Base-by-base conservation (phyloP, 2,888 invertebrate species). In the Hirtodrosophila confusa region DNA sequence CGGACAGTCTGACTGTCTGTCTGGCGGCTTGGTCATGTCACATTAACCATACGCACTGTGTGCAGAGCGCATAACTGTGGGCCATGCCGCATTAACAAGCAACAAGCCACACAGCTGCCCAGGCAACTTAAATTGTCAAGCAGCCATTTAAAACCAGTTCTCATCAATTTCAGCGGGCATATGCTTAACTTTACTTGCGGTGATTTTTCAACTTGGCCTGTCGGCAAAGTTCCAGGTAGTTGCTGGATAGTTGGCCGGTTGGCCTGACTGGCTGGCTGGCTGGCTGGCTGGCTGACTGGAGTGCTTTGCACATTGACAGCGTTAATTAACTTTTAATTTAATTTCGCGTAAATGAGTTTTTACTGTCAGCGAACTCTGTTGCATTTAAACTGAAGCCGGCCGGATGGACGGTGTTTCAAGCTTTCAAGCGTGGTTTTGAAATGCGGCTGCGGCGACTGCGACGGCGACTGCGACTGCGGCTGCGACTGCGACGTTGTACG, bases 311-410 rank as follows among this genome's bases (percentile, higher is more conserved):
- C 89, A 88, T 88, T 88, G 88, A 84, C 85, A 86, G 88, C 79
- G 88, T 88, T 86, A 89, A 89, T 89, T 86, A 83, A 88, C 88
- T 88, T 88, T 86, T 88, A 88, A 85, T 88, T 88, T 88, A 88
- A 88, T 88, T 86, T 89, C 86, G 76, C 88, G 89, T 80, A 88
- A 88, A 89, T 89, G 86, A 89, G 88, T 89, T 89, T 84, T 86
- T 78, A 88, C 89, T 89, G 89, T 88, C 89, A 87, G 79, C 89
- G 85, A 70, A 75, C 87, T 80, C 63, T 49, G 83, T 50, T 80
- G 82, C 78, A 80, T 67, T 68, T 62, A 72, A 74, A 70, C 78
- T 68, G 49, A 36, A 11, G 35, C 49, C 44, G 49, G 50, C 33
- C 36, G 73, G 49, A 50, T 47, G 57, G 29, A 45, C 37, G 39